phyloP scores from a whole-genome alignment of 2,113 vertebrate species.

The Gorsachius goisagi region DNA sequence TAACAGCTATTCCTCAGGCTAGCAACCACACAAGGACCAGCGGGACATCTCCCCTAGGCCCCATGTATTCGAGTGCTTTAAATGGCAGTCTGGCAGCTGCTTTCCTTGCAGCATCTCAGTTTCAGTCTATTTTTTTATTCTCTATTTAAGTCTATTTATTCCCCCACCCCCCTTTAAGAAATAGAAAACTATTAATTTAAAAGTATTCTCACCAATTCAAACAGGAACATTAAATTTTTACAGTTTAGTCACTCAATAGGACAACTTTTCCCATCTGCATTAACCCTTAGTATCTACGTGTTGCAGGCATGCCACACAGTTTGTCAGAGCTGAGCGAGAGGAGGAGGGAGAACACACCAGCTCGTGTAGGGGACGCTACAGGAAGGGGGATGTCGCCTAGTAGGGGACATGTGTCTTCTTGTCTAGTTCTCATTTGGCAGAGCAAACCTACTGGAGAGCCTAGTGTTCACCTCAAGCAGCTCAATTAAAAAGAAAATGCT shows the following conservation, averaged over 20 bases:
- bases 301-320: neutral
- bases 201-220: neutral
- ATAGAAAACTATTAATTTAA: neutral
- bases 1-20: neutral
- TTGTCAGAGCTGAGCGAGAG: neutral
- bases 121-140: neutral
- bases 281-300: neutral
- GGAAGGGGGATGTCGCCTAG: rapidly evolving
- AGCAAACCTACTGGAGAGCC: neutral
- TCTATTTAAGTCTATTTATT: too few species aligned
- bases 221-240: neutral
- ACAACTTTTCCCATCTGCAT: neutral
- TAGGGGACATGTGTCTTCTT: neutral
- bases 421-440: neutral
- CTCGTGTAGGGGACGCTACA: neutral
- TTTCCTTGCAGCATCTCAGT: neutral
- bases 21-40: neutral
- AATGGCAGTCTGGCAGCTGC: neutral
- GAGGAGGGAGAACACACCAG: neutral
- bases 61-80: neutral
- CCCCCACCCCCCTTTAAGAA: neutral
- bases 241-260: neutral
- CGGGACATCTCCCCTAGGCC: neutral
- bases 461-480: neutral
- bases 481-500: neutral